Percentiles rank a stretch among this genome's conserved stretches.
These are phyloP conservation scores for Doryteuthis pealeii DNA, from an alignment of 1,140 invertebrate species.

Conservation along the genomic window DNA sequence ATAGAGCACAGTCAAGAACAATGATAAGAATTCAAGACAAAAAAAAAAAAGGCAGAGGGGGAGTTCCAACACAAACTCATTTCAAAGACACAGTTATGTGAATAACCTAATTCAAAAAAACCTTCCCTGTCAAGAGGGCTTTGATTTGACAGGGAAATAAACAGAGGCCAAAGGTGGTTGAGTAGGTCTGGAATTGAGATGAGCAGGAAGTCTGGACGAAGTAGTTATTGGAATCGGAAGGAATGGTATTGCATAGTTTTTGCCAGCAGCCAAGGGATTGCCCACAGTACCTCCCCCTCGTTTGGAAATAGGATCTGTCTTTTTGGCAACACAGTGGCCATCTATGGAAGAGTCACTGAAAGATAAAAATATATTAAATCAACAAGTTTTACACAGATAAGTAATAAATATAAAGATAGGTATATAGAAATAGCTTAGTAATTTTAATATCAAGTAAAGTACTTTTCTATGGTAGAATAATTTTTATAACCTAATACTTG, in stretches of 20 bases:
- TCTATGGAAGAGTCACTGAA: constrained; percentile 7
- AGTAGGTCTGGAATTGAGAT: constrained; percentile 39
- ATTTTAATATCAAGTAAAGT: too few relatives aligned
- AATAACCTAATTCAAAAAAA: background rate
- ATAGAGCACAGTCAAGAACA: too few relatives aligned
- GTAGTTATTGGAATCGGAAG: constrained; percentile 20
- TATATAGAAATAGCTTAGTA: too few relatives aligned
- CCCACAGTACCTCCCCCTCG: constrained; percentile 2
- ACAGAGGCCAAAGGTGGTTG: constrained; percentile 49
- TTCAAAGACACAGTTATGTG: too few relatives aligned
- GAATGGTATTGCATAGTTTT: constrained; percentile 13
- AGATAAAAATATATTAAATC: constrained; percentile 19
- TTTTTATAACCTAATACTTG: too few relatives aligned
- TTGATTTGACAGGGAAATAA: constrained; percentile 49
- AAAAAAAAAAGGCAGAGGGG: too few relatives aligned
- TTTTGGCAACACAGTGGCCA: background rate
- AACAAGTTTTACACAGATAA: too few relatives aligned
- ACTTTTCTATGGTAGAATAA: too few relatives aligned
- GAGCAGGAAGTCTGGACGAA: constrained; percentile 39
- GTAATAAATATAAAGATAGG: too few relatives aligned
- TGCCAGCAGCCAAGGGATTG: constrained; percentile 19
- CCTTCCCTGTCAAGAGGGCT: constrained; percentile 35
- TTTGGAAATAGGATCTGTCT: background rate
- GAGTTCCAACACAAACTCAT: too few relatives aligned
- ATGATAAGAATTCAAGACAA: too few relatives aligned